Conservation (phyloP, 2,888 invertebrate species). For the Ennomos erosarius region DNA sequence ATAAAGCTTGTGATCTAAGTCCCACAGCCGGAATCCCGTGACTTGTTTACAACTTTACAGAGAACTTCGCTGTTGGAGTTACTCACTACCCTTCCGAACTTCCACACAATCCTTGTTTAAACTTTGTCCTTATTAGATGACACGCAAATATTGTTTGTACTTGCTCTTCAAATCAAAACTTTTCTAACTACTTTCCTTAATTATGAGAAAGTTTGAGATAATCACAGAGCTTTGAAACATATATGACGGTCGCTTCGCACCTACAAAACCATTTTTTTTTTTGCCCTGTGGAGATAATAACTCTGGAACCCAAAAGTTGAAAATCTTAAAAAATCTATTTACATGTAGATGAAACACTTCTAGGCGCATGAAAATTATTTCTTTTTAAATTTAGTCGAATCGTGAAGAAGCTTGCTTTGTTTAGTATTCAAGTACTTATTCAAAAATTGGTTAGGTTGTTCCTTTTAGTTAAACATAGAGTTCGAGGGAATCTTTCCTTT, state of each 20-base stretch:
- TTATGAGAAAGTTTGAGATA: slow-evolving; percentile 30
- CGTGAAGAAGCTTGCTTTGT: slow-evolving; percentile 12
- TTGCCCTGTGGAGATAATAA: no score
- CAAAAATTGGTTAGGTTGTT: not conserved
- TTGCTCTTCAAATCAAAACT: slow-evolving; percentile 22
- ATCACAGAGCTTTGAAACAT: slow-evolving; percentile 5
- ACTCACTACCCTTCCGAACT: slow-evolving; percentile 20
- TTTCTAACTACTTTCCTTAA: slow-evolving; percentile 22
- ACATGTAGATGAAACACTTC: slow-evolving; percentile 32
- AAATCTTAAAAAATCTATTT: slow-evolving; percentile 39
- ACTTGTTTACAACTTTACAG: slow-evolving; percentile 24
- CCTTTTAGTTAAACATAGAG: slow-evolving; percentile 7
- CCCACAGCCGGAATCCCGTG: slow-evolving; percentile 11
- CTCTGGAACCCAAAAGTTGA: slow-evolving; percentile 4
- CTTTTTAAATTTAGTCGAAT: slow-evolving; percentile 14
- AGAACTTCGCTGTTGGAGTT: slow-evolving; percentile 27
- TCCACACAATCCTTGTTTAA: slow-evolving; percentile 31
- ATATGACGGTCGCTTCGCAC: no score
- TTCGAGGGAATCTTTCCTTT: slow-evolving; percentile 4
- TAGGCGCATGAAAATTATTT: slow-evolving; percentile 18
- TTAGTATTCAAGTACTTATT: slow-evolving; percentile 19
- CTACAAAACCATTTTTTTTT: no score
- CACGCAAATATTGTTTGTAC: slow-evolving; percentile 28
- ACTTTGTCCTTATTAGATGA: slow-evolving; percentile 34
- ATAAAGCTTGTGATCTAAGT: slow-evolving; percentile 16